Evolutionary conservation across 1,140 invertebrate genomes (phyloP), one percentile per base, ranked within the genome.

Genomic region (Eulimnadia texana): DNA sequence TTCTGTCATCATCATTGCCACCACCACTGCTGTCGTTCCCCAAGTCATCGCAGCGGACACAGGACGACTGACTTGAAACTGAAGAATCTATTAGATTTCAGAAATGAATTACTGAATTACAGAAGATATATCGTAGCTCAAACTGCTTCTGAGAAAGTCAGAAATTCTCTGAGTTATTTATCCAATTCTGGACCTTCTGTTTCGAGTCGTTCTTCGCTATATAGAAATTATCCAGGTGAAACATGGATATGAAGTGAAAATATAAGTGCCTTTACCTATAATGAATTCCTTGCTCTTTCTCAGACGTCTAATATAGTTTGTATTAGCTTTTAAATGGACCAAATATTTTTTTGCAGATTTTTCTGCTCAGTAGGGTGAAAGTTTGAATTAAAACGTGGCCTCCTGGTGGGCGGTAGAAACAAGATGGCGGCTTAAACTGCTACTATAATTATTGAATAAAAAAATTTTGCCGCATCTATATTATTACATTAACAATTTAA

Each of bases 241-340:
- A 62, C 60, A 62, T 62, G 60, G 60, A 49, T 29, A 10, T 59
- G 10, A 19, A 6, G 6, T 42, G 6, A 6, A 16, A n/a, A n/a
- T n/a, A n/a, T n/a, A n/a, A n/a, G n/a, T n/a, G n/a, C n/a, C n/a
- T n/a, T n/a, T n/a, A n/a, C n/a, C n/a, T n/a, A n/a, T n/a, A n/a
- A n/a, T n/a, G n/a, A n/a, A n/a, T n/a, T n/a, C n/a, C n/a, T n/a
- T n/a, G n/a, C n/a, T n/a, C n/a, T n/a, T n/a, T n/a, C n/a, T n/a
- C n/a, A n/a, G n/a, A n/a, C n/a, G n/a, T n/a, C n/a, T n/a, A n/a
- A n/a, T n/a, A n/a, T n/a, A n/a, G n/a, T n/a, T n/a, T n/a, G n/a
- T n/a, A n/a, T n/a, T n/a, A n/a, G n/a, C n/a, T n/a, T n/a, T n/a
- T n/a, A n/a, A n/a, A n/a, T n/a, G n/a, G n/a, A n/a, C n/a, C n/a